Percentiles rank a stretch among this genome's conserved stretches.
Evolutionary conservation across 2,797 vertebrate genomes (phyloP).

Genomic region (Ctenopoma multispine): DNA sequence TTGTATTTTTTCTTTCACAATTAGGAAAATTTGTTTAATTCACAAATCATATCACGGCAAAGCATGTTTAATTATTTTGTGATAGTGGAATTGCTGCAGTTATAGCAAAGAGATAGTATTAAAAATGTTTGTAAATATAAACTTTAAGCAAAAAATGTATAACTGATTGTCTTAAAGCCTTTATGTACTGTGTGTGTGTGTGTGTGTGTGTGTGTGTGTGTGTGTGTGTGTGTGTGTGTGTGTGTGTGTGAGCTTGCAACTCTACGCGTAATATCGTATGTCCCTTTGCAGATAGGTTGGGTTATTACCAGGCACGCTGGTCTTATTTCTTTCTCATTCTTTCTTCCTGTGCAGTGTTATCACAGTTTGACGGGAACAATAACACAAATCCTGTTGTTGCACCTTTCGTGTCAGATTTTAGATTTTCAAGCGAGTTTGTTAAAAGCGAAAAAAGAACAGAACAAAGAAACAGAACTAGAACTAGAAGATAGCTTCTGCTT

Average conservation of each 20-base stretch:
- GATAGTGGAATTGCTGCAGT: not conserved
- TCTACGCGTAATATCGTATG: conserved; percentile 60
- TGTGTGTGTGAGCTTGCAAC: conserved; percentile 9
- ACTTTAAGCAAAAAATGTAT: too few relatives aligned
- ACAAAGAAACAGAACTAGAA: conserved; percentile 4
- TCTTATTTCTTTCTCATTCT: conserved; percentile 40
- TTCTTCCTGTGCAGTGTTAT: conserved; percentile 2
- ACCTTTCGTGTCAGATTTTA: conserved; percentile 8
- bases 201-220: conserved; percentile 1
- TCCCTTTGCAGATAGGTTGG: conserved; percentile 66
- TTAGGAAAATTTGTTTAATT: not conserved
- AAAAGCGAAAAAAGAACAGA: conserved; percentile 1
- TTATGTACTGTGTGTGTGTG: conserved; percentile 3
- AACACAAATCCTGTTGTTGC: not conserved
- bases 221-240: not conserved
- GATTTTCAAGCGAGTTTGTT: conserved; percentile 5
- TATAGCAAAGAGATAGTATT: not conserved
- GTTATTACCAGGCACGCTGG: conserved; percentile 69
- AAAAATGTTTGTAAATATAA: not conserved
- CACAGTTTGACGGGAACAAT: conserved; percentile 34
- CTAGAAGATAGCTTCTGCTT: conserved; percentile 6
- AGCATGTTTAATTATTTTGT: not conserved
- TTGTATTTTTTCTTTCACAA: not conserved
- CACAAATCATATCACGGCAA: not conserved
- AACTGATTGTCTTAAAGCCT: not conserved